Percentiles rank a stretch among this genome's conserved stretches.
These are phyloP conservation scores for Catonia carolina DNA, from an alignment of 2,888 invertebrate genomes.

Conservation along the genomic window DNA sequence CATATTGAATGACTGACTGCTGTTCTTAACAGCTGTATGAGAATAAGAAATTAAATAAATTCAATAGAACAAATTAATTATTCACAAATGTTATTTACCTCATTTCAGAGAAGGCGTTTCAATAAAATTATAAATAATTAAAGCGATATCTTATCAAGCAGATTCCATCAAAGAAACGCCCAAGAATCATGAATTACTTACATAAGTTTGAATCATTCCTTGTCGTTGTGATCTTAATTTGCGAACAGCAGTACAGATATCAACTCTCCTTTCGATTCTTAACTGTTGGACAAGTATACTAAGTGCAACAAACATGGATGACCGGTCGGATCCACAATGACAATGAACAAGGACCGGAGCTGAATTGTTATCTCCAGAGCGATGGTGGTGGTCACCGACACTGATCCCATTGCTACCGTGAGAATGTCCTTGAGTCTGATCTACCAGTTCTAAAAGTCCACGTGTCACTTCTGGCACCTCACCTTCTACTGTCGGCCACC, in stretches of 20 bases:
- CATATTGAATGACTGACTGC: too few relatives aligned
- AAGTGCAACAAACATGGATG: slow-evolving; percentile 83
- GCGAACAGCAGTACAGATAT: slow-evolving; percentile 75
- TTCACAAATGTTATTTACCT: too few relatives aligned
- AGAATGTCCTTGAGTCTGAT: slow-evolving; percentile 56
- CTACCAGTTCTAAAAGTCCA: slow-evolving; percentile 78
- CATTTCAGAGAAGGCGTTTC: too few relatives aligned
- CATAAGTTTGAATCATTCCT: slow-evolving; percentile 75
- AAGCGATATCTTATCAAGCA: too few relatives aligned
- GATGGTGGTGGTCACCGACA: too few relatives aligned
- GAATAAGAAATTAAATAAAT: too few relatives aligned
- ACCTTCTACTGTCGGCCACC: slow-evolving; percentile 85
- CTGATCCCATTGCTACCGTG: not conserved
- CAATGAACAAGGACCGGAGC: slow-evolving; percentile 76
- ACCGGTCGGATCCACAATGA: slow-evolving; percentile 77
- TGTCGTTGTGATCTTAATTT: slow-evolving; percentile 79
- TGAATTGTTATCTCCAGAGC: not conserved
- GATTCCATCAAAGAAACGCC: too few relatives aligned
- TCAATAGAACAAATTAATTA: too few relatives aligned
- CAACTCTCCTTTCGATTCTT: slow-evolving; percentile 74
- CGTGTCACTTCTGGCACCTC: slow-evolving; percentile 85
- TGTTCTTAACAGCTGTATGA: too few relatives aligned
- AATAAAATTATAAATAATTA: too few relatives aligned
- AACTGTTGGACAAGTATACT: slow-evolving; percentile 80
- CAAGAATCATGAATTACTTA: slow-evolving; percentile 55